Evolutionary conservation across 2,797 vertebrate species (phyloP), one percentile per base, ranked within the genome.

Genomic region (Antennarius maculatus): DNA sequence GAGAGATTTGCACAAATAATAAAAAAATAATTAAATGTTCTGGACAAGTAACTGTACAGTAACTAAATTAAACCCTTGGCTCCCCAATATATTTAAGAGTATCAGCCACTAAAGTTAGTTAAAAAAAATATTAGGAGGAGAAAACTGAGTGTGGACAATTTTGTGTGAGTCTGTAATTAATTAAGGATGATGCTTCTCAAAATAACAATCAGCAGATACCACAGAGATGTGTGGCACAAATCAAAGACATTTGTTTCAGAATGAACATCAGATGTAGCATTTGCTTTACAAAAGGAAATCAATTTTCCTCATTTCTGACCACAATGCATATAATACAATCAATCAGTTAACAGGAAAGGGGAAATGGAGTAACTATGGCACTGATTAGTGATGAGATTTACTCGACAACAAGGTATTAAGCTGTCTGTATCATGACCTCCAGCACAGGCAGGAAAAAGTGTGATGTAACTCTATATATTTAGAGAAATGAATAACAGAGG

Each of bases 381-480:
- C 59, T 64, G 45, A 68, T 73, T 72, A 55, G 68, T 61, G 70
- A 54, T 71, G 46, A 68, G 39, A 76, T 68, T 45, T 48, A 61
- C 50, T 64, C 71, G 63, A 68, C 58, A 47, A 28, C 54, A 63
- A 15, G 11, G 10, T 39, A 59, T 80, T 73, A 73, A 54, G 78
- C 47, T 73, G 74, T 86, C 76, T 85, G 76, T 49, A 58, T 12
- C 37, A 5, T 76, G 89, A 85, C 78, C 79, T 82, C 83, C 66
- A 81, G 61, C 48, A 3, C 56, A 55, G 62, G 52, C 60, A 82
- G 77, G 85, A 81, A 86, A 69, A 51, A 0, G 63, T 7, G 50
- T 52, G 74, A 79, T 54, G 73, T 56, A 67, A 60, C 57, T 39
- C 57, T 70, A 65, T 86, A 82, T 82, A 82, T 81, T 80, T 83